Evolutionary conservation across 2,797 vertebrate species (phyloP), one percentile per base, ranked within the genome.

Genomic region (Serranus cabrilla): DNA sequence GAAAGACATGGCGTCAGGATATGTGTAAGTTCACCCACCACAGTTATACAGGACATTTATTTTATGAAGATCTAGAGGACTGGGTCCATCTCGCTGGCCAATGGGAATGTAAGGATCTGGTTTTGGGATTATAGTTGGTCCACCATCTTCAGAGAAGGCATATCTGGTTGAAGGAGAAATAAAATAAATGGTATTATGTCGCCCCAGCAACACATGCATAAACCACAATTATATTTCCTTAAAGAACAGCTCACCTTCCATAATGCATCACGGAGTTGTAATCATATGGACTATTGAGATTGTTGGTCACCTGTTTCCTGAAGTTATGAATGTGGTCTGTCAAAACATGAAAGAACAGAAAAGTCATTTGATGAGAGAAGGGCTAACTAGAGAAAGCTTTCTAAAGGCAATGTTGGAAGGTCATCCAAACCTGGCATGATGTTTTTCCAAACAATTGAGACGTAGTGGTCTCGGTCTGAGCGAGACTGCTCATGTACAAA

Each of bases 201-300:
- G 17, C 10, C 25, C 0, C 1, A 13, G 47, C 3, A 76, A 46
- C 42, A 62, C 20, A 57, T 34, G 8, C n/a, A 66, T 17, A 66
- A 20, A 9, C 16, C 47, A 18, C 60, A 23, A 67, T 75, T 56
- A 58, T 50, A 11, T 54, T 68, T 9, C 61, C 7, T 63, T 34
- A 61, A 60, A 70, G 54, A 71, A 39, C 23, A 55, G 49, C 89
- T 90, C 87, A 97, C 97, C 94, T 94, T 86, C 96, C 95, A 34
- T 97, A 98, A 93, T 97, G 97, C 97, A 97, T 97, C 63, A 98
- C 91, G 45, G 97, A 98, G 78, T 73, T 89, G 69, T 97, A 97
- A 86, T 98, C 96, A 73, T 98, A 98, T 0, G 92, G 91, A 63
- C 96, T 96, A 59, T 87, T 96, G 68, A 97, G 92, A 81, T 97